Evolutionary conservation across 1,140 invertebrate species (phyloP).

Genomic region (Lucilia sericata): DNA sequence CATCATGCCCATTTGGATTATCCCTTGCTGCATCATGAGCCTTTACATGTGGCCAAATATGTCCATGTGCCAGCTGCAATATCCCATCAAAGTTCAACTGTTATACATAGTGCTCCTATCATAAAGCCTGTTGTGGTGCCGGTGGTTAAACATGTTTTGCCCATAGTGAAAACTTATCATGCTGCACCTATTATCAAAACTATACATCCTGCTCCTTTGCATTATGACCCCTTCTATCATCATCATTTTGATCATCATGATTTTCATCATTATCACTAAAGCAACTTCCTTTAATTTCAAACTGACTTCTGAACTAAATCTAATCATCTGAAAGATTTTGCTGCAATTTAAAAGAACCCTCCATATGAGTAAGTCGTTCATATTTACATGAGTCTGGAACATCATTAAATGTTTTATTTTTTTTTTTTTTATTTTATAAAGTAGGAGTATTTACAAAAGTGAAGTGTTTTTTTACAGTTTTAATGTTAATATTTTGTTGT

Average conservation of each 20-base stretch:
- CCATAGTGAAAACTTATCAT: slow-evolving; percentile 63
- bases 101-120: slow-evolving; percentile 63
- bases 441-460: too few species aligned
- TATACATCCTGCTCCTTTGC: slow-evolving; percentile 58
- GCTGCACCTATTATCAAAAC: slow-evolving; percentile 61
- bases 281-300: not conserved
- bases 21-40: slow-evolving; percentile 57
- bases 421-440: too few species aligned
- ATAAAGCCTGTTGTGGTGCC: slow-evolving; percentile 63
- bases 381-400: not conserved
- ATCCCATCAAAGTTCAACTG: slow-evolving; percentile 70
- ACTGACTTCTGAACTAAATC: too few species aligned
- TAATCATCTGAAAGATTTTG: not conserved
- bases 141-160: slow-evolving; percentile 61
- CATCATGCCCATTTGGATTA: slow-evolving; percentile 62
- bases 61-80: slow-evolving; percentile 67
- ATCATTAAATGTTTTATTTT: not conserved
- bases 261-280: slow-evolving; percentile 55
- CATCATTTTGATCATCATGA: slow-evolving; percentile 62
- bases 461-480: too few species aligned
- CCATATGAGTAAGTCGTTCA: not conserved
- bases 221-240: slow-evolving; percentile 59
- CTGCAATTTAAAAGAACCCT: not conserved
- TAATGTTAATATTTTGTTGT: too few species aligned
- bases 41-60: slow-evolving; percentile 60